A percentile compares a stretch with the other conserved stretches of the same genome.
Evolutionary conservation across 2,113 vertebrate genomes (phyloP).

Genomic region (Rhegmatorhina hoffmannsi): DNA sequence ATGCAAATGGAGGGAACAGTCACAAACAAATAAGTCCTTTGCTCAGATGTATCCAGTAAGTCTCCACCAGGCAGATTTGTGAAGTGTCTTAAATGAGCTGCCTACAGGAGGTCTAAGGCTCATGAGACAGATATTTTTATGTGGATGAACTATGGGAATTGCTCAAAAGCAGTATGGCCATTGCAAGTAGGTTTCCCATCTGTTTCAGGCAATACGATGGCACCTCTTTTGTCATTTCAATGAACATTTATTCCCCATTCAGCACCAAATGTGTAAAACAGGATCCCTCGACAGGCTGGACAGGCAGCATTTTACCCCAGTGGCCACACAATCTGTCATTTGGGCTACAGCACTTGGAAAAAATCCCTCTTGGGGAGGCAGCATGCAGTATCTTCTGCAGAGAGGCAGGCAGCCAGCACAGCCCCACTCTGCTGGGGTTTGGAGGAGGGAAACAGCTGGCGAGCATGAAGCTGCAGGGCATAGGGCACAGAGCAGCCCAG

Average conservation of each 20-base stretch:
- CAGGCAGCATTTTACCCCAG: not conserved
- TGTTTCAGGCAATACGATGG: not conserved
- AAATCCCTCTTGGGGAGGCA: not conserved
- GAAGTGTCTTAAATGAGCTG: not conserved
- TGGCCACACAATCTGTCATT: not conserved
- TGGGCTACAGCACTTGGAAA: not conserved
- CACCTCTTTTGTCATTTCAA: not conserved
- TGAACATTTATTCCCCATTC: not conserved
- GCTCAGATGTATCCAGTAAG: not conserved
- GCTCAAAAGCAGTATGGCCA: not conserved
- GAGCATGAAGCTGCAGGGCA: rapidly evolving
- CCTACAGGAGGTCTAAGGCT: not conserved
- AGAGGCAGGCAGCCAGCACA: not conserved
- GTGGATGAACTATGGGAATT: not conserved
- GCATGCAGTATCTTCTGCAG: not conserved
- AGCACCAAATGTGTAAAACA: not conserved
- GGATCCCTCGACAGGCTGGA: not conserved
- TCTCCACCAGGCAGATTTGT: not conserved
- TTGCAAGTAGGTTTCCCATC: slow-evolving; percentile 1
- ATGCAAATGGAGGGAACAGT: not conserved
- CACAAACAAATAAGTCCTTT: not conserved
- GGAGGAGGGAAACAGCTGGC: not conserved
- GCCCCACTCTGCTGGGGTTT: rapidly evolving
- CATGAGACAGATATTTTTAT: not conserved
- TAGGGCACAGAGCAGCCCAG: not conserved